Percentiles rank a stretch among this genome's conserved stretches.
phyloP scores from a whole-genome alignment of 2,888 invertebrate genomes.

The Morpho helenor region DNA sequence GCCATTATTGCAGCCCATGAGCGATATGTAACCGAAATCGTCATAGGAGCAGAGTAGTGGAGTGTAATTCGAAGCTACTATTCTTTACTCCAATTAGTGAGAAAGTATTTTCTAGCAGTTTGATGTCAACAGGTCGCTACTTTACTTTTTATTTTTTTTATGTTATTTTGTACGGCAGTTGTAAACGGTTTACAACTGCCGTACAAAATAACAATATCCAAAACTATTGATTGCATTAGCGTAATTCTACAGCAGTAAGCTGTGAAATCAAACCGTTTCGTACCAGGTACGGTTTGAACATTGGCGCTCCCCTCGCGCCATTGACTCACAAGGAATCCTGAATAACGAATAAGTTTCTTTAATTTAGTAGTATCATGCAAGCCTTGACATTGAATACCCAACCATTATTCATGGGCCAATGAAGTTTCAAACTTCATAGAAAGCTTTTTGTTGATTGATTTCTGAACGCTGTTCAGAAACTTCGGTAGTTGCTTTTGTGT shows the following conservation, averaged over 20 bases:
- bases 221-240: constrained; percentile 66
- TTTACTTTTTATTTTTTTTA: too few species aligned
- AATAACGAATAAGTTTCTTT: constrained; percentile 60
- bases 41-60: too few species aligned
- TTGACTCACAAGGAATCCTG: constrained; percentile 60
- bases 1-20: too few species aligned
- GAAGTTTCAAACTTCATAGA: constrained; percentile 22
- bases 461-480: neutral
- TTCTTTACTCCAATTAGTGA: too few species aligned
- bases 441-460: constrained; percentile 8
- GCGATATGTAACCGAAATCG: too few species aligned
- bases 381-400: constrained; percentile 62
- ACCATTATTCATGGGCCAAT: constrained; percentile 35
- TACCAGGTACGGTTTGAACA: constrained; percentile 59
- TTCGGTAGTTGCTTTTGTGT: neutral
- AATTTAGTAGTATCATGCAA: constrained; percentile 71
- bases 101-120: too few species aligned
- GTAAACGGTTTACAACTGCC: too few species aligned
- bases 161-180: too few species aligned
- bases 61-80: too few species aligned
- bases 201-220: neutral
- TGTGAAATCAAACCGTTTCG: constrained; percentile 41
- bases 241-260: constrained; percentile 53
- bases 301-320: constrained; percentile 56
- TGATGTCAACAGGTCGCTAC: too few species aligned